Percentiles rank a stretch among this genome's conserved stretches.
phyloP scores from a whole-genome alignment of 2,888 invertebrate genomes.

The Himalopsyche kuldschensis region DNA sequence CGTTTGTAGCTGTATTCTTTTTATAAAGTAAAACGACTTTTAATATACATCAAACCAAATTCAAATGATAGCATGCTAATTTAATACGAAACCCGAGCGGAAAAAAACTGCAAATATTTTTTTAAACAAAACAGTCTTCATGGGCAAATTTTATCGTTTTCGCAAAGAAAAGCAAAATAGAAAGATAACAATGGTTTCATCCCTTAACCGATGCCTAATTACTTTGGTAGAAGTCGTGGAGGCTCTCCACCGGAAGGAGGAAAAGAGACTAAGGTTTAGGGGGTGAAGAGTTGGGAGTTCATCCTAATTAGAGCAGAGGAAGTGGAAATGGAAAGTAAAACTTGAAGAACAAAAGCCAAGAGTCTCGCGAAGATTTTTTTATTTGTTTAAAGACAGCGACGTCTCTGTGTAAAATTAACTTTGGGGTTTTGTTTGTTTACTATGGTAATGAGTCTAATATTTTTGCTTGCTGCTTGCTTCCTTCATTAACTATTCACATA shows the following conservation, averaged over 20 bases:
- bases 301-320: conserved; percentile 29
- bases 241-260: neutral
- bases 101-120: neutral
- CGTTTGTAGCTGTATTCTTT: neutral
- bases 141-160: neutral
- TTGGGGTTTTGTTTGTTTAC: conserved; percentile 21
- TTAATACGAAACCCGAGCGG: neutral
- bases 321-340: conserved; percentile 28
- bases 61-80: conserved; percentile 1
- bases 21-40: neutral
- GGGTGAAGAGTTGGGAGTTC: conserved; percentile 1
- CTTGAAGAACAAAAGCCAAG: conserved; percentile 19
- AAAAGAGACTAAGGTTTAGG: neutral
- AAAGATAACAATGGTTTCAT: conserved; percentile 32
- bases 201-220: conserved; percentile 32
- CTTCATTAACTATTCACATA: conserved; percentile 2
- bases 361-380: neutral
- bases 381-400: conserved; percentile 16
- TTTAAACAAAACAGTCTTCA: conserved; percentile 1
- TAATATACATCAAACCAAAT: neutral
- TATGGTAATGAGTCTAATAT: conserved; percentile 24
- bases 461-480: neutral
- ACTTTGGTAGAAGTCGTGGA: conserved; percentile 8
- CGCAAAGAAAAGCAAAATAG: conserved; percentile 20
- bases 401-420: conserved; percentile 19